These are phyloP conservation scores for Grammomys dolichurus DNA, from an alignment of 2,113 vertebrate genomes.

Conservation along the genomic window DNA sequence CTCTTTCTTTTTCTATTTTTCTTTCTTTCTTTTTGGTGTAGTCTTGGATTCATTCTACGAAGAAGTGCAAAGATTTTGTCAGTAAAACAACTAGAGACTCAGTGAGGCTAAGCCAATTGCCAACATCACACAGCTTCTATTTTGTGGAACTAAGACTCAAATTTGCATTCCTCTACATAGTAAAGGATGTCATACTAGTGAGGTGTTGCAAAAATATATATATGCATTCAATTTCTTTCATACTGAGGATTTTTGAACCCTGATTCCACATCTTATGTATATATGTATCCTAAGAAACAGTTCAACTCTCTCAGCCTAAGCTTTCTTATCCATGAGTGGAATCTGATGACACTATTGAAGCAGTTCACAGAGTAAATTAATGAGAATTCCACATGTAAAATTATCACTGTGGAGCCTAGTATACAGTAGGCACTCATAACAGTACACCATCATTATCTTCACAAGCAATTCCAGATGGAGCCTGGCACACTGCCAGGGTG, in stretches of 20 bases:
- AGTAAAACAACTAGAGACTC: background rate
- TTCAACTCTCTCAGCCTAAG: background rate
- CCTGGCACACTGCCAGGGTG: background rate
- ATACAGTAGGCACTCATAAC: background rate
- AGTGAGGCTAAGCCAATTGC: slow-evolving; percentile 28
- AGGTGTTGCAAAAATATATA: background rate
- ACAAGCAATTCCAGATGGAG: background rate
- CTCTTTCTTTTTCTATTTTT: background rate
- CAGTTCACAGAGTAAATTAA: background rate
- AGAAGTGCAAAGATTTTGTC: background rate
- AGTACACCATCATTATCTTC: background rate
- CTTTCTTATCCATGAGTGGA: background rate
- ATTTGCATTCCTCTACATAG: background rate
- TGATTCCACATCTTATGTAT: background rate
- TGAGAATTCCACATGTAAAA: background rate
- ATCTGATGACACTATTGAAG: background rate
- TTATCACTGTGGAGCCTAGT: background rate
- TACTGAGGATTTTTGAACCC: background rate
- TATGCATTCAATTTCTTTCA: background rate
- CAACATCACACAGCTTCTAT: slow-evolving; percentile 23
- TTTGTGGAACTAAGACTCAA: slow-evolving; percentile 27
- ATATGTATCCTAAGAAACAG: background rate
- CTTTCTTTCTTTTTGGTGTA: background rate
- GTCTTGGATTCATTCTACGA: background rate
- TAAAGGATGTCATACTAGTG: background rate